Percentiles rank a stretch among this genome's conserved stretches.
Conservation (phyloP, 2,113 vertebrate genomes). For the Bubalus kerabau region DNA sequence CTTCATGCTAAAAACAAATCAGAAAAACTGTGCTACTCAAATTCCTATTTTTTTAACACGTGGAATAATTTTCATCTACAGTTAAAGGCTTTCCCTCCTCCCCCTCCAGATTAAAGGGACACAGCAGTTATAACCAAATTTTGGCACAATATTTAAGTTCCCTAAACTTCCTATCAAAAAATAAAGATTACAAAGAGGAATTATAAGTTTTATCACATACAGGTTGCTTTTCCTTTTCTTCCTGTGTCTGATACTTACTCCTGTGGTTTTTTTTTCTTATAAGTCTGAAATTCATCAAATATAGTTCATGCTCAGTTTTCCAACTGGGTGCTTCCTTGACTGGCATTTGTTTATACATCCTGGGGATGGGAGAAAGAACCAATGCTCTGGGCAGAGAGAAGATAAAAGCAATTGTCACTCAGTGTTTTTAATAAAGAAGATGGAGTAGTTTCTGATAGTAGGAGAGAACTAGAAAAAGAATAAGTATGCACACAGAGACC, state of each 20-base stretch:
- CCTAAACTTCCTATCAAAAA: neutral
- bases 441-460: neutral
- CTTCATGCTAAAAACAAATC: conserved; percentile 23
- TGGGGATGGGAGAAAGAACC: neutral
- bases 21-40: conserved; percentile 22
- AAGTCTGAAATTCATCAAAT: neutral
- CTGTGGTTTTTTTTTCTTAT: neutral
- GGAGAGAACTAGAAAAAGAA: neutral
- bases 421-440: neutral
- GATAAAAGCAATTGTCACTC: neutral
- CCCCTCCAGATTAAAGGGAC: neutral
- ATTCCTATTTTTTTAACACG: neutral
- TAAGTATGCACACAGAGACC: neutral
- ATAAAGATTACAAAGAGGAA: neutral
- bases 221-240: neutral
- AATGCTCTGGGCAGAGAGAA: neutral
- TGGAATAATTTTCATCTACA: neutral
- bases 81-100: neutral
- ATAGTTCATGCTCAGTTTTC: neutral
- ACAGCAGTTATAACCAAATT: neutral
- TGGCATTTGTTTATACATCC: neutral
- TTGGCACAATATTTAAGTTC: neutral
- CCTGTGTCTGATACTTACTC: neutral
- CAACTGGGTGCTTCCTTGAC: neutral
- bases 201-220: neutral